These are phyloP conservation scores for Mellivora capensis DNA, from an alignment of 2,113 vertebrate species.

Conservation along the genomic window DNA sequence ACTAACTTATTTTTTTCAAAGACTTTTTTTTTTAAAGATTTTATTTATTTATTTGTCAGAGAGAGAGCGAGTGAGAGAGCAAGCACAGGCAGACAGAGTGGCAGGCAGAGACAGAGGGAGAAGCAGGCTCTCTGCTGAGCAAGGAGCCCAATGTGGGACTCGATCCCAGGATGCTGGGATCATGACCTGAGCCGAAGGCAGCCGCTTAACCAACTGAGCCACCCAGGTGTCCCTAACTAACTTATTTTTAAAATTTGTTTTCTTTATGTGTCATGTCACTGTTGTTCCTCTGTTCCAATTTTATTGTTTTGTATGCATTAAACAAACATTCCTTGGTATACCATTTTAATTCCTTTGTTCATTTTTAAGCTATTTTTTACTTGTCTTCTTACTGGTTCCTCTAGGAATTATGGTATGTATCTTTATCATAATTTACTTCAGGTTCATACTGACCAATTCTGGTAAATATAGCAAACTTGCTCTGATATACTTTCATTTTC, in stretches of 20 bases:
- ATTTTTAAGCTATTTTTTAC: neutral
- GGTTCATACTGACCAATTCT: neutral
- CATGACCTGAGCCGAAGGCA: too few relatives aligned
- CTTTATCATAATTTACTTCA: neutral
- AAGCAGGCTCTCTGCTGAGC: too few relatives aligned
- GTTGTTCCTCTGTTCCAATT: neutral
- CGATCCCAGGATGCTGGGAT: too few relatives aligned
- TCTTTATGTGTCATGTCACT: neutral
- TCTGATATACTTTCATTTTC: neutral
- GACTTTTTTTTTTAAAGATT: too few relatives aligned
- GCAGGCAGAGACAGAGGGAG: too few relatives aligned
- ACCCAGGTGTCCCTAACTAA: too few relatives aligned
- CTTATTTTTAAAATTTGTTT: neutral
- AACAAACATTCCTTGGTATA: neutral
- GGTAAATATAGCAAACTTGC: neutral
- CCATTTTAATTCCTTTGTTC: neutral
- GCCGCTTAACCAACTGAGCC: too few relatives aligned
- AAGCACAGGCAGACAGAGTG: too few relatives aligned
- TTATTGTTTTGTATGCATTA: neutral
- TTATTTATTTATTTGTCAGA: too few relatives aligned
- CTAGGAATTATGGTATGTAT: neutral
- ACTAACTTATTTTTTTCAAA: neutral
- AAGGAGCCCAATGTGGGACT: too few relatives aligned
- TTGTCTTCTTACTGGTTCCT: neutral
- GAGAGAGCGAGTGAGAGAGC: too few relatives aligned